Evolutionary conservation across 2,113 vertebrate species (phyloP).

Genomic region (Mustelus asterias): DNA sequence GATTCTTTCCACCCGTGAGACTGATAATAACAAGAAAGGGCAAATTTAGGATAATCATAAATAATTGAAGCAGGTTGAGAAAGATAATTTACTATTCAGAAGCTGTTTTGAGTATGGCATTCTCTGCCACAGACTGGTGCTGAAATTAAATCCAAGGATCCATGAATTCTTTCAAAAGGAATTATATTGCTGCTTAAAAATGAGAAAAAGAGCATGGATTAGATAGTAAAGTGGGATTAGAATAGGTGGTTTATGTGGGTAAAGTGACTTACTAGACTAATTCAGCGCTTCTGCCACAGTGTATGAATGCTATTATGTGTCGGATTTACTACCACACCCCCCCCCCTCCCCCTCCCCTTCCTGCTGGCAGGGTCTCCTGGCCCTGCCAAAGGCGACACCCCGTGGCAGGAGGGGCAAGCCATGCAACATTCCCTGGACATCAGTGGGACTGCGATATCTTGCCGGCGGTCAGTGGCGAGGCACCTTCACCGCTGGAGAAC

Average conservation of each 20-base stretch:
- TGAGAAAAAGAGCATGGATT: not conserved
- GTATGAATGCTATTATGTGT: not conserved
- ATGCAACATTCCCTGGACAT: too few relatives aligned
- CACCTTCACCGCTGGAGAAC: too few relatives aligned
- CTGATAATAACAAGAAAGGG: not conserved
- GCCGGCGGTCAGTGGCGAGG: too few relatives aligned
- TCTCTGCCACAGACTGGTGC: not conserved
- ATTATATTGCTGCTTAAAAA: not conserved
- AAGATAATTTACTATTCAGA: not conserved
- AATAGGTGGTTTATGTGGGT: not conserved
- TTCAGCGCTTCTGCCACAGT: not conserved
- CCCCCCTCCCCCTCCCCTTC: too few relatives aligned
- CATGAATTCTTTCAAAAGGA: not conserved
- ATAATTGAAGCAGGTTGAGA: not conserved
- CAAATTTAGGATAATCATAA: not conserved
- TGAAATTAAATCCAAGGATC: not conserved
- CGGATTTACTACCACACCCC: too few relatives aligned
- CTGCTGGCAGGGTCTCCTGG: too few relatives aligned
- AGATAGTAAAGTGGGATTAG: not conserved
- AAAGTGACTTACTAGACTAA: not conserved
- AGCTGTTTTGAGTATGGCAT: not conserved
- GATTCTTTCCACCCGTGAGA: not conserved
- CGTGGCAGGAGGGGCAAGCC: too few relatives aligned
- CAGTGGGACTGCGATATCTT: too few relatives aligned
- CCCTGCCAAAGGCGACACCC: too few relatives aligned